These are phyloP conservation scores for Phrynosoma blainvillii DNA, from an alignment of 2,113 vertebrate genomes.

Conservation along the genomic window DNA sequence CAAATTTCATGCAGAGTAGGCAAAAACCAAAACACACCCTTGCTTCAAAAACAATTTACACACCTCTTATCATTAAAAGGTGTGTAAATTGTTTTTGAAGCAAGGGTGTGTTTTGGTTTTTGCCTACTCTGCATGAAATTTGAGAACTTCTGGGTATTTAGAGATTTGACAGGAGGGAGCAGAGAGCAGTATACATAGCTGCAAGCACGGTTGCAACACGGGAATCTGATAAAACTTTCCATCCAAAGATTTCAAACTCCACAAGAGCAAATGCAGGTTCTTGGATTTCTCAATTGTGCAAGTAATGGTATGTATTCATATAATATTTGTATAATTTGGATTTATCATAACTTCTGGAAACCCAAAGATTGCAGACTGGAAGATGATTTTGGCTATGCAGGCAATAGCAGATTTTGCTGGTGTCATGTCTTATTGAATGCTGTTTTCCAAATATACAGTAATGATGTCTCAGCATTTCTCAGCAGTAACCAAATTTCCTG, in stretches of 20 bases:
- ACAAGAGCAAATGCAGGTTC: conserved; percentile 35
- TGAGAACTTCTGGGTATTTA: not conserved
- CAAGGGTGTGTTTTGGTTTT: conserved; percentile 32
- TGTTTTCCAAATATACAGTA: not conserved
- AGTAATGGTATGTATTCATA: conserved; percentile 9
- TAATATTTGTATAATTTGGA: not conserved
- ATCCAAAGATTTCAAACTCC: not conserved
- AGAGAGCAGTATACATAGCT: conserved; percentile 12
- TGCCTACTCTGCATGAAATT: conserved; percentile 38
- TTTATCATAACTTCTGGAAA: not conserved
- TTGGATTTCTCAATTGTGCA: conserved; percentile 60
- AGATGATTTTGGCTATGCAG: not conserved
- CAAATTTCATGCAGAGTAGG: conserved; percentile 30
- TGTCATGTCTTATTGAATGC: not conserved
- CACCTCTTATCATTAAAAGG: not conserved
- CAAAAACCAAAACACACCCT: conserved; percentile 41
- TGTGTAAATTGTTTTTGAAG: conserved; percentile 31
- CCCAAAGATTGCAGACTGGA: accelerated
- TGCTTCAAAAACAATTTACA: conserved; percentile 29
- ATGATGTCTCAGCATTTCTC: not conserved
- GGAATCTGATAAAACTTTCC: not conserved
- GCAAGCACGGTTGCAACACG: conserved; percentile 22
- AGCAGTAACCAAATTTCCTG: not conserved
- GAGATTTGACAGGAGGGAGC: not conserved
- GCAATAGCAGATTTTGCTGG: not conserved